These are phyloP conservation scores for Sesamia nonagrioides DNA, from an alignment of 1,140 invertebrate genomes.

Conservation along the genomic window DNA sequence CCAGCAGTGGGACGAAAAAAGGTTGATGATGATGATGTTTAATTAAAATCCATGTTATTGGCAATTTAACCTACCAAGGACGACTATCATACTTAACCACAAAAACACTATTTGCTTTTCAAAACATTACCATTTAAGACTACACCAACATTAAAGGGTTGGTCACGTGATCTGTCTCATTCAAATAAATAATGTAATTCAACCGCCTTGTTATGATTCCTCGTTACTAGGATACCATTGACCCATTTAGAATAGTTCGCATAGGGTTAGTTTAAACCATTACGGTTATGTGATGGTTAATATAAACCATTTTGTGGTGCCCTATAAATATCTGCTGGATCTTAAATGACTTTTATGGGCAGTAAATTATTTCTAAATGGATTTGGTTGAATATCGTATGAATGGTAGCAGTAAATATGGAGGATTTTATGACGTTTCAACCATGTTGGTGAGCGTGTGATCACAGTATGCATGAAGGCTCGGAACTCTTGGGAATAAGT, in stretches of 20 bases:
- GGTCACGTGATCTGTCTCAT: constrained; percentile 51
- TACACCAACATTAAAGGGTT: constrained; percentile 12
- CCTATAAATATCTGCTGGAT: constrained; percentile 59
- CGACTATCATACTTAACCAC: neutral
- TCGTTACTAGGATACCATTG: constrained; percentile 66
- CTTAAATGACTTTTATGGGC: constrained; percentile 67
- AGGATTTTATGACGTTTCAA: constrained; percentile 16
- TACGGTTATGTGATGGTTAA: constrained; percentile 60
- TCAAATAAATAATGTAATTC: constrained; percentile 60
- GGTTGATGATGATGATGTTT: too few species aligned
- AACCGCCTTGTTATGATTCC: constrained; percentile 65
- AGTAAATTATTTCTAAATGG: constrained; percentile 69
- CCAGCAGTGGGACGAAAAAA: too few species aligned
- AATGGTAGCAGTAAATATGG: constrained; percentile 42
- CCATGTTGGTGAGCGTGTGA: neutral
- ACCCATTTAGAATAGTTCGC: constrained; percentile 65
- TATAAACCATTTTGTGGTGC: constrained; percentile 54
- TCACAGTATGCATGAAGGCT: neutral
- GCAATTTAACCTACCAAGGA: neutral
- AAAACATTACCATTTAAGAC: constrained; percentile 5
- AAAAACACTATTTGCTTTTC: neutral
- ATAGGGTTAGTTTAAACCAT: constrained; percentile 58
- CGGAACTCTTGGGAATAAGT: neutral
- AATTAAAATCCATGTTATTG: too few species aligned
- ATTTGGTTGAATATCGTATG: constrained; percentile 36